phyloP scores from a whole-genome alignment of 2,797 vertebrate species.

The Siniperca scherzeri region DNA sequence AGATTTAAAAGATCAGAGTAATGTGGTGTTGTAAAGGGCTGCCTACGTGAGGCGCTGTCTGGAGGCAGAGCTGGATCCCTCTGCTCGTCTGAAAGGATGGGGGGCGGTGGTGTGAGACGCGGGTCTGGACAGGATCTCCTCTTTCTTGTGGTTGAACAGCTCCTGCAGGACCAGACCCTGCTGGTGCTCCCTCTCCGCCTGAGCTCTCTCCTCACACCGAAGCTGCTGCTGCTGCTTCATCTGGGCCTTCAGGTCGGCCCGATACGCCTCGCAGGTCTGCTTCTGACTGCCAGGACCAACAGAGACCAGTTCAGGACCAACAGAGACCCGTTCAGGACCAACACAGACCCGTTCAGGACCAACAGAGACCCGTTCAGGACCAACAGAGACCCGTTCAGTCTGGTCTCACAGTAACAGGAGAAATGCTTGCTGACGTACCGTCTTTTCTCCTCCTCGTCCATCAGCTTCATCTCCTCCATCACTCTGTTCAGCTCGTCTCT shows the following conservation, averaged over 20 bases:
- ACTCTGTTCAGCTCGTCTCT: constrained; percentile 77
- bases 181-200: constrained; percentile 81
- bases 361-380: not conserved
- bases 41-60: too few species aligned
- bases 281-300: constrained; percentile 75
- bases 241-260: constrained; percentile 87
- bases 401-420: not conserved
- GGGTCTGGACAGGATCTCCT: constrained; percentile 79
- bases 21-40: too few species aligned
- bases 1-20: too few species aligned
- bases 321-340: not conserved
- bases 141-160: constrained; percentile 78
- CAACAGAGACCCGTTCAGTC: not conserved
- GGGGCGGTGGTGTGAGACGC: constrained; percentile 12
- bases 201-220: constrained; percentile 67
- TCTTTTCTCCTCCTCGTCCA: constrained; percentile 81
- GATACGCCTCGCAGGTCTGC: constrained; percentile 75
- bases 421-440: constrained; percentile 64
- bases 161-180: constrained; percentile 69
- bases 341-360: not conserved
- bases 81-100: constrained; percentile 86
- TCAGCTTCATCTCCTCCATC: constrained; percentile 76
- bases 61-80: constrained; percentile 21
- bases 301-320: not conserved
- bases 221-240: constrained; percentile 78